Evolutionary conservation across 1,140 invertebrate genomes (phyloP), one percentile per base, ranked within the genome.

Genomic region (Pseudachorutes palmiensis): DNA sequence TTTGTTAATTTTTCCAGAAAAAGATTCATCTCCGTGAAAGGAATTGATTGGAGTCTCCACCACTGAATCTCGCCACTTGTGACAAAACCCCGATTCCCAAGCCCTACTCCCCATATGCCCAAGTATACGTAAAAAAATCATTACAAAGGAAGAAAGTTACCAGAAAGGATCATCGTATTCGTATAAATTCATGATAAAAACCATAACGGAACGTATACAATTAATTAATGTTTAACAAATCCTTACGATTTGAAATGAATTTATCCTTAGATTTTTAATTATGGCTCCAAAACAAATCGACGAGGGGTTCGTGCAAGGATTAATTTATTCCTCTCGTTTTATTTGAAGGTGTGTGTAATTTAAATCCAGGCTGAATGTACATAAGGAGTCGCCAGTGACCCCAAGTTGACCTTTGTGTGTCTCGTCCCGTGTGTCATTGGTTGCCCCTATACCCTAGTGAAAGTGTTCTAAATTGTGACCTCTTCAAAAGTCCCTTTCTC

Each of bases 101-200:
- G 19, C 36, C 19, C 51, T 16, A 12, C 51, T 26, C 51, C 12
- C 51, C 24, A 19, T 22, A 55, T 14, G 5, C 12, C 51, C 51
- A 26, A 14, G 24, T 55, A 55, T 55, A 55, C 51, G 51, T 55
- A 55, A 16, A 24, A 55, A 26, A 19, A 14, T 5, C 12, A 5
- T 55, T 5, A 45, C 36, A 24, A 55, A 55, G 51, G 51, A 26
- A 55, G 24, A 55, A 55, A 55, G 51, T 55, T 55, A 55, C 51
- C 51, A 55, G 36, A 45, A 45, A 45, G 51, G 51, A 55, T 55
- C 51, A 55, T 55, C 51, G 51, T 55, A 55, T 55, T 55, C 51
- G 51, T 55, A 55, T 19, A 12, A 45, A 55, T 55, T 55, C 14
- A 14, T 55, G 24, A 45, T 55, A n/a, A n/a, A n/a, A n/a, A n/a